A percentile compares a stretch with the other conserved stretches of the same genome.
phyloP scores from a whole-genome alignment of 2,797 vertebrate species.

The Huso huso region DNA sequence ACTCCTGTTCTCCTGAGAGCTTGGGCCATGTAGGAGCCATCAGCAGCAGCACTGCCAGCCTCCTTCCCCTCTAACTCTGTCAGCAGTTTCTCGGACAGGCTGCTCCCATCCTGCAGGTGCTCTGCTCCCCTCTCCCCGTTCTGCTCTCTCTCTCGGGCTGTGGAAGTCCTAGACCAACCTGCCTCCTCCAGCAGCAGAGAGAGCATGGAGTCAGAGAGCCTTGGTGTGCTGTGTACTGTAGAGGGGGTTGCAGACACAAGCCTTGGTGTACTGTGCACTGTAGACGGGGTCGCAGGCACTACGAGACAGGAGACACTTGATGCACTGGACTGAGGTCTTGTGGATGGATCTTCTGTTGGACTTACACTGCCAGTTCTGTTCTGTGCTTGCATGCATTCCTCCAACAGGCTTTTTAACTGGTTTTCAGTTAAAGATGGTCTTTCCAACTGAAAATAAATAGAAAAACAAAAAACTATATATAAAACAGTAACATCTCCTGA shows the following conservation, averaged over 20 bases:
- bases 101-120: constrained; percentile 30
- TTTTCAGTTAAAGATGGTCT: constrained; percentile 55
- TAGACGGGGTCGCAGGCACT: constrained; percentile 13
- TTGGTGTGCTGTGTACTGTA: constrained; percentile 33
- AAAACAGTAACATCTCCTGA: neutral
- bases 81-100: constrained; percentile 29
- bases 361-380: constrained; percentile 37
- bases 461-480: constrained; percentile 21
- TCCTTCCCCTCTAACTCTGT: constrained; percentile 23
- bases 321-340: constrained; percentile 7
- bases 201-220: constrained; percentile 36
- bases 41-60: constrained; percentile 35
- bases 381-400: constrained; percentile 57
- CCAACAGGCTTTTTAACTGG: constrained; percentile 69
- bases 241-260: constrained; percentile 18
- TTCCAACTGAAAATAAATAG: constrained; percentile 49
- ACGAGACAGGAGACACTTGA: constrained; percentile 19
- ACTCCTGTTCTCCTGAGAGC: constrained; percentile 41
- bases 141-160: constrained; percentile 26
- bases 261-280: constrained; percentile 32
- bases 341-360: constrained; percentile 27
- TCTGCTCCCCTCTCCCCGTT: constrained; percentile 1
- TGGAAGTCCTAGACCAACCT: constrained; percentile 39
- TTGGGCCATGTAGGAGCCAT: constrained; percentile 51
- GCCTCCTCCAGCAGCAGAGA: constrained; percentile 43